A percentile compares a stretch with the other conserved stretches of the same genome.
Evolutionary conservation across 2,113 vertebrate genomes (phyloP).

Genomic region (Amia ocellicauda): DNA sequence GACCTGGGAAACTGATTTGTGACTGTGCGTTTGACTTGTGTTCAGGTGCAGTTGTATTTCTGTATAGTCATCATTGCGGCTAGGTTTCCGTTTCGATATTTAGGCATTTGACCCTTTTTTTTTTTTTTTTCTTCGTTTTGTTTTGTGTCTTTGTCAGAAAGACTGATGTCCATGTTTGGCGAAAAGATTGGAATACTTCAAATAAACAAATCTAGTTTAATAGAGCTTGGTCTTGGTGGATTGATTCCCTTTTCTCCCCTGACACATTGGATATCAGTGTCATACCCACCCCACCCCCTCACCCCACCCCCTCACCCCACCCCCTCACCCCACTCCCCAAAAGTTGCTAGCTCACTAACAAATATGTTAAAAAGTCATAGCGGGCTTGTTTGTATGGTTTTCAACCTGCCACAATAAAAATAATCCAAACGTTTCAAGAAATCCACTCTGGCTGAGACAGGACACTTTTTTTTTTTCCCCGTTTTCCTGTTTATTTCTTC

Average conservation of each 20-base stretch:
- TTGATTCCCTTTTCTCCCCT: slow-evolving; percentile 3
- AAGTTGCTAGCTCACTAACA: neutral
- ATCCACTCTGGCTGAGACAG: too few relatives aligned
- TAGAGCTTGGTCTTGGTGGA: slow-evolving; percentile 41
- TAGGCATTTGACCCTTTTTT: slow-evolving; percentile 36
- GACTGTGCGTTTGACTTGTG: slow-evolving; percentile 38
- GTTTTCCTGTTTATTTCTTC: too few relatives aligned
- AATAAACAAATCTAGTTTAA: slow-evolving; percentile 66
- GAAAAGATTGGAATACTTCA: slow-evolving; percentile 40
- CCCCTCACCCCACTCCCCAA: slow-evolving; percentile 32
- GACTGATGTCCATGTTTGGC: slow-evolving; percentile 33
- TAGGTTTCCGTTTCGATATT: slow-evolving; percentile 23
- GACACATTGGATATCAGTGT: slow-evolving; percentile 10
- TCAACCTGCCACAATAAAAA: too few relatives aligned
- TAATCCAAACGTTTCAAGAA: too few relatives aligned
- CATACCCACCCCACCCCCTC: slow-evolving; percentile 43
- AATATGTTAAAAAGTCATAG: too few relatives aligned
- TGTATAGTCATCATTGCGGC: slow-evolving; percentile 27
- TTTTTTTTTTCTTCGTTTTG: too few relatives aligned
- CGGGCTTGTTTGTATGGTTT: too few relatives aligned
- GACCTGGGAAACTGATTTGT: slow-evolving; percentile 33
- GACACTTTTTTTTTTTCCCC: slow-evolving; percentile 26
- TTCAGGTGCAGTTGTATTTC: slow-evolving; percentile 25
- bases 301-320: slow-evolving; percentile 37
- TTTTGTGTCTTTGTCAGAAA: slow-evolving; percentile 21